phyloP scores from a whole-genome alignment of 2,797 vertebrate species.

The Lacerta agilis region DNA sequence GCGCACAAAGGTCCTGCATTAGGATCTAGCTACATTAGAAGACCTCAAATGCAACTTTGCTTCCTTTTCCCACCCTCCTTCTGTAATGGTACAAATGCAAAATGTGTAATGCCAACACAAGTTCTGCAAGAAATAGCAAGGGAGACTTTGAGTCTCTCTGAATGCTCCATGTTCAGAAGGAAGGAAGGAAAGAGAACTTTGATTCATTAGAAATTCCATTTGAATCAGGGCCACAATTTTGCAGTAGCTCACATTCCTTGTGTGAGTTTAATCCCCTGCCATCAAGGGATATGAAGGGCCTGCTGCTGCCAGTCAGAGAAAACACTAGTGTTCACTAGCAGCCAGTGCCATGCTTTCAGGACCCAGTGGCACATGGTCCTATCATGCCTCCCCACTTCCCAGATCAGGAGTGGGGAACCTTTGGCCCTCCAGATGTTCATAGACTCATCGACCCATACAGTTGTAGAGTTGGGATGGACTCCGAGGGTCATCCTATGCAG shows the following conservation, averaged over 20 bases:
- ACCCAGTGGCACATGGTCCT: too few species aligned
- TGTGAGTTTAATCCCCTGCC: neutral
- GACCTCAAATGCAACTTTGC: slow-evolving; percentile 15
- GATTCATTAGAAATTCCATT: neutral
- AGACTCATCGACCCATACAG: too few species aligned
- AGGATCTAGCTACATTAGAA: slow-evolving; percentile 50
- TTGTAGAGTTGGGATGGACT: too few species aligned
- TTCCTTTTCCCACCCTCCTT: neutral
- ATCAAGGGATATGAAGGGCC: neutral
- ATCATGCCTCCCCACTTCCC: too few species aligned
- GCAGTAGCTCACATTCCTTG: neutral
- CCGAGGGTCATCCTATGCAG: too few species aligned
- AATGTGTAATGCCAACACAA: neutral
- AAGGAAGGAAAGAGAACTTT: neutral
- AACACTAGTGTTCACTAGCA: too few species aligned
- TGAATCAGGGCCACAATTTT: too few species aligned
- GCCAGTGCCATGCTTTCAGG: too few species aligned
- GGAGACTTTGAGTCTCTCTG: neutral
- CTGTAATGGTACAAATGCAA: neutral
- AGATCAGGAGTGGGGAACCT: too few species aligned
- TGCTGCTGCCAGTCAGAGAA: neutral
- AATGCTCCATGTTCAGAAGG: neutral
- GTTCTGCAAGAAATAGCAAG: too few species aligned
- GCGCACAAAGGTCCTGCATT: slow-evolving; percentile 37
- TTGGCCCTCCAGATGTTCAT: too few species aligned